phyloP scores from a whole-genome alignment of 2,113 vertebrate species.

The Siniperca knerii region DNA sequence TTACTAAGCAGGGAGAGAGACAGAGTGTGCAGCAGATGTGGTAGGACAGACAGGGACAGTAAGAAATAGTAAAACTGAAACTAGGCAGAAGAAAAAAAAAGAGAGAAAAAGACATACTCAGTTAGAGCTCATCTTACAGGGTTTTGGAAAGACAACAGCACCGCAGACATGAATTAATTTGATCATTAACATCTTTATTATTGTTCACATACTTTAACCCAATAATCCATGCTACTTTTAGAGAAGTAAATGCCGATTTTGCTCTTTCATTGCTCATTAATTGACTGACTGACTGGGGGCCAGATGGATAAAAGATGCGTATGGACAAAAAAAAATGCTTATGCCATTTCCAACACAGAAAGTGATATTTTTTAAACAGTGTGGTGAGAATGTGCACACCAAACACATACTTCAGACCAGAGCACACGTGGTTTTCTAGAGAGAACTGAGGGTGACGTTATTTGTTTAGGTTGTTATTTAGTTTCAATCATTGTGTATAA shows the following conservation, averaged over 20 bases:
- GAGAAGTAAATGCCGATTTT: neutral
- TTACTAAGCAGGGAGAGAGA: slow-evolving; percentile 33
- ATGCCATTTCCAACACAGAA: neutral
- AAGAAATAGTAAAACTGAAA: neutral
- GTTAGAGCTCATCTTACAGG: neutral
- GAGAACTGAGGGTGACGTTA: too few relatives aligned
- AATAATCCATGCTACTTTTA: neutral
- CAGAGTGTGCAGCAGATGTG: slow-evolving; percentile 1
- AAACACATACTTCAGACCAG: too few relatives aligned
- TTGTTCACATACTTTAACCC: neutral
- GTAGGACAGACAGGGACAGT: neutral
- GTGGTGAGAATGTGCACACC: too few relatives aligned
- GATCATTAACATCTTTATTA: slow-evolving; percentile 1
- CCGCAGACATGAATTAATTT: neutral
- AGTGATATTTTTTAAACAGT: neutral
- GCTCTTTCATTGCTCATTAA: slow-evolving; percentile 13
- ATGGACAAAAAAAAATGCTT: neutral
- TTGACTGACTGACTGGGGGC: neutral
- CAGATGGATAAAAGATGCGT: neutral
- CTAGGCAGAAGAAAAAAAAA: neutral
- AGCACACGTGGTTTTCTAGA: too few relatives aligned
- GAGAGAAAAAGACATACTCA: neutral
- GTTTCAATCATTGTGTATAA: neutral
- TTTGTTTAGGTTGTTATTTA: too few relatives aligned
- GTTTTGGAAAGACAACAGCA: neutral